phyloP scores from a whole-genome alignment of 2,888 invertebrate genomes.

The Mimachlamys varia region DNA sequence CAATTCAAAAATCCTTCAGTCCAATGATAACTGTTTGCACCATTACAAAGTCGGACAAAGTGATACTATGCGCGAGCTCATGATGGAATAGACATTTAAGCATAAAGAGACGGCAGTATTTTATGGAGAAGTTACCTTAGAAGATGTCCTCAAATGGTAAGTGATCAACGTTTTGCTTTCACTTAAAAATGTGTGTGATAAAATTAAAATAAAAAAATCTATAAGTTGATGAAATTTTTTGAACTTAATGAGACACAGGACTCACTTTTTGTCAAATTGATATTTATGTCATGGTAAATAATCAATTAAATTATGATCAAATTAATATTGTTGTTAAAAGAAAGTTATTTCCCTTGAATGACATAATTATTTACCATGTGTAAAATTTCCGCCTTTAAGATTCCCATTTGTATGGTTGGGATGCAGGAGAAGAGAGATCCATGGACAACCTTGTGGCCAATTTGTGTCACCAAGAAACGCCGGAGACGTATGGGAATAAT shows the following conservation, averaged over 20 bases:
- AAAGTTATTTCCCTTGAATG: too few relatives aligned
- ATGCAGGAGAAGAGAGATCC: neutral
- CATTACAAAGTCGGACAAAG: neutral
- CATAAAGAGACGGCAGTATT: neutral
- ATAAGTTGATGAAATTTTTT: neutral
- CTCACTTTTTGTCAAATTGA: constrained; percentile 1
- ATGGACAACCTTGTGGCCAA: neutral
- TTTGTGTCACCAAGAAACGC: neutral
- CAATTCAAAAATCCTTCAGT: neutral
- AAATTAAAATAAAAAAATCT: neutral
- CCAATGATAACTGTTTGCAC: neutral
- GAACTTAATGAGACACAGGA: constrained; percentile 23
- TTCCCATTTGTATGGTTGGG: neutral
- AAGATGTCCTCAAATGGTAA: neutral
- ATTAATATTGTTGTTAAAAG: too few relatives aligned
- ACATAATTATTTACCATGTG: neutral
- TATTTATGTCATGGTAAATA: too few relatives aligned
- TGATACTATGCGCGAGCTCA: neutral
- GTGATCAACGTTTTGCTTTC: neutral
- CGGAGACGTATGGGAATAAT: neutral
- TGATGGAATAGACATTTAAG: neutral
- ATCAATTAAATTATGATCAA: too few relatives aligned
- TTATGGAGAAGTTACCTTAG: constrained; percentile 2
- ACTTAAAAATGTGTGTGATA: neutral
- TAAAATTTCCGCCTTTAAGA: neutral